Evolutionary conservation across 2,797 vertebrate genomes (phyloP), one percentile per base, ranked within the genome.

Genomic region (Balearica regulorum): DNA sequence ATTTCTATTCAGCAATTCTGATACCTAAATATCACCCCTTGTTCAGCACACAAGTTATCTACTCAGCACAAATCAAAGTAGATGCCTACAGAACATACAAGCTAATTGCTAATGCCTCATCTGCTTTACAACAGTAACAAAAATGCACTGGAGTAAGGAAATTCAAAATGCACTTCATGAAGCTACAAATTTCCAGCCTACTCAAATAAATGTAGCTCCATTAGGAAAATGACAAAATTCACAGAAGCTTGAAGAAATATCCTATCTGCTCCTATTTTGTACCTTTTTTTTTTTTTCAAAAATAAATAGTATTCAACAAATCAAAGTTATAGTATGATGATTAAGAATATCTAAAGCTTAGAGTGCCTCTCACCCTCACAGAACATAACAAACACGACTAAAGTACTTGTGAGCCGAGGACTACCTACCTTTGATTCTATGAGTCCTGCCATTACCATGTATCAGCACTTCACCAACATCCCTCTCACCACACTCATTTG

Each of bases 81-180:
- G 33, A 76, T 35, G 66, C 16, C 13, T 87, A 85, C 37, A 96
- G 95, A 94, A 95, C 16, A 66, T 16, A 93, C 6, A 76, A 84
- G 58, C n/a, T 83, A 94, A 93, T 33, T 85, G 33, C 16, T 62
- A 89, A 19, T 58, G 73, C 54, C 10, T 87, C 65, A 86, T 68
- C 89, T 79, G 71, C 89, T 94, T 95, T 94, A 87, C 57, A 90
- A 87, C 6, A 92, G 58, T 39, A 95, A 83, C 31, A 93, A 85
- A 85, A 90, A 91, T 53, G 33, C 41, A 94, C 10, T 66, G 29
- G 33, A 55, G 12, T 37, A 92, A 71, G 26, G 29, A 92, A 92
- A 93, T 44, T 79, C 8, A 54, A 90, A 95, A 85, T 5, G 31
- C 4, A 72, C 20, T 55, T 75, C 85, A 90, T 20, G 15, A 78